Evolutionary conservation across 2,888 invertebrate genomes (phyloP), one percentile per base, ranked within the genome.

Genomic region (Archips xylosteana): DNA sequence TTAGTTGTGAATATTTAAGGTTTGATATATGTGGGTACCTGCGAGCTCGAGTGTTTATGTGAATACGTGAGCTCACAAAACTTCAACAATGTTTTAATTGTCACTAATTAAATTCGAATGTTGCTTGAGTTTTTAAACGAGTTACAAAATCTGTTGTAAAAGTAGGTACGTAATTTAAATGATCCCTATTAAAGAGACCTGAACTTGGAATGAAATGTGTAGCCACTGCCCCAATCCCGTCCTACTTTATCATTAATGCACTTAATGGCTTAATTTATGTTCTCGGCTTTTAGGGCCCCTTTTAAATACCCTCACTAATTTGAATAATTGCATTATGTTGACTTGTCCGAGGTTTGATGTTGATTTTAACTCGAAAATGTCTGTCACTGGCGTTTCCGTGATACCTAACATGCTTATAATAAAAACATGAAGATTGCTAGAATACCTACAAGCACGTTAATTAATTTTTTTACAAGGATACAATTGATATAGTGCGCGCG

Each of bases 181-280:
- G 49, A 57, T 57, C 47, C 23, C 45, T 72, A 57, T 73, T 73
- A 73, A 60, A 57, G 57, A 12, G 57, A 57, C 57, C 32, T 57
- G 32, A 64, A 73, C 67, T 62, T 59, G 36, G 39, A 49, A 73
- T 68, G 69, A 73, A 73, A 73, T 68, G 59, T 73, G 63, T 73
- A 73, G 49, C 39, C 63, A 68, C 68, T 73, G 63, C 63, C 68
- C 68, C 68, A 73, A 71, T 69, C 36, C 63, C 59, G 66, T 64
- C 78, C 79, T 80, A 76, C 81, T 82, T 83, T 82, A 86, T 85
- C 87, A 85, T 85, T 87, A 83, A 83, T 83, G 78, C 81, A 81
- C 79, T 74, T 82, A 82, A 84, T 82, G 80, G 81, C 81, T 82
- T 85, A 85, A 87, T 87, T 87, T 86, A 86, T 83, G 82, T 82